Base-by-base conservation (phyloP, 2,888 invertebrate genomes). In the Lymantria dispar region DNA sequence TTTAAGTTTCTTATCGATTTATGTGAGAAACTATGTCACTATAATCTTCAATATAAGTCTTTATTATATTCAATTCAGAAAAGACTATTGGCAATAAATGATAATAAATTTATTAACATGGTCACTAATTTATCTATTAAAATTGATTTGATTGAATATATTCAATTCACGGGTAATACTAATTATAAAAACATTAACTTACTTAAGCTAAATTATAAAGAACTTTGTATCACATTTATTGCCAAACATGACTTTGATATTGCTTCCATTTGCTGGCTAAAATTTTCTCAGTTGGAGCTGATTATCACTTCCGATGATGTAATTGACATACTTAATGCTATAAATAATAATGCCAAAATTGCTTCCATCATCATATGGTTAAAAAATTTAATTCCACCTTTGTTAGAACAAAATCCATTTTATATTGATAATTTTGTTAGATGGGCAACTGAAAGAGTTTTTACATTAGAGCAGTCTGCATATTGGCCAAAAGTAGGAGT, bases 401-500 rank as follows among this genome's bases (percentile, higher is more conserved):
- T 91, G 45, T 69, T 91, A 47, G 87, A 89, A 56, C 69, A 83
- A 60, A 87, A 88, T 57, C 91, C 92, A 48, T 91, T 85, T 71
- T 76, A 80, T 62, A 80, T 89, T 50, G 91, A 92, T 64, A 61
- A 88, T 54, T 84, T 91, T 75, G 89, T 90, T 3, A 85, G 85
- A 62, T 92, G 92, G 92, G 83, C 87, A 11, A 84, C 83, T 60
- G 86, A 89, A 58, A 84, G 89, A 60, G 80, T 91, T 58, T 87
- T 91, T 64, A 68, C 75, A 38, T 71, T 92, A 40, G 92, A 92
- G 67, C 80, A 86, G 53, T 89, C 91, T 33, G 64, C 75, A 50
- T 90, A 90, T 69, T 92, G 92, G 92, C 92, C 92, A 29, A 91
- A 92, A 78, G 88, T 92, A 58, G 92, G 91, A 1, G 68, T 87